These are phyloP conservation scores for Ranitomeya imitator DNA, from an alignment of 2,113 vertebrate species.

Conservation along the genomic window DNA sequence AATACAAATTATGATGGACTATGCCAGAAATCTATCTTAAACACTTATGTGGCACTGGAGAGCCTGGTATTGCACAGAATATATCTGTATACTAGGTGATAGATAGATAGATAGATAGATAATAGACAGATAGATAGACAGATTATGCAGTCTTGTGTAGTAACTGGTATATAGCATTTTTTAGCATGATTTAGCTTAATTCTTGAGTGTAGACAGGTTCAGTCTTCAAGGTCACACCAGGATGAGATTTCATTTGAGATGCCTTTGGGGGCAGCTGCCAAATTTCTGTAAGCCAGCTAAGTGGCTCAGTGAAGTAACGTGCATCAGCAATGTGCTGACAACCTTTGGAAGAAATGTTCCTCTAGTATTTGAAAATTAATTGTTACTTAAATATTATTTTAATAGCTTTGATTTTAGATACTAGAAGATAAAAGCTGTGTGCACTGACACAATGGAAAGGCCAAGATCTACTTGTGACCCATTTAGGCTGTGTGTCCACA, in stretches of 20 bases:
- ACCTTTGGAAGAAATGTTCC: neutral
- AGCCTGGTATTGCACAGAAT: too few relatives aligned
- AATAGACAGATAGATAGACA: too few relatives aligned
- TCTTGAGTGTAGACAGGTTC: neutral
- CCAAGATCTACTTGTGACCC: neutral
- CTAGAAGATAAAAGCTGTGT: neutral
- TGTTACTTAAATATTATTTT: neutral
- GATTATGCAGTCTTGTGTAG: too few relatives aligned
- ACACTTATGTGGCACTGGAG: too few relatives aligned
- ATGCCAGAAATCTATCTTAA: too few relatives aligned
- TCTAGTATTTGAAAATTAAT: neutral
- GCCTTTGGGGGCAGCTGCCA: slow-evolving; percentile 10
- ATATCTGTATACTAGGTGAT: too few relatives aligned
- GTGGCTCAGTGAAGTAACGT: slow-evolving; percentile 1
- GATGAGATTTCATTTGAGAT: neutral
- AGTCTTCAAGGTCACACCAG: slow-evolving; percentile 9
- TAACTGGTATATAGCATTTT: neutral
- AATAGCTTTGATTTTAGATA: neutral
- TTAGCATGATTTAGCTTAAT: neutral
- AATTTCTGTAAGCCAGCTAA: slow-evolving; percentile 11
- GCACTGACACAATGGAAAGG: neutral
- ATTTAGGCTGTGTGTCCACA: too few relatives aligned
- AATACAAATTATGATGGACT: too few relatives aligned
- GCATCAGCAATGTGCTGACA: slow-evolving; percentile 17
- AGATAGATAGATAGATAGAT: too few relatives aligned